A percentile compares a stretch with the other conserved stretches of the same genome.
These are phyloP conservation scores for Alca torda DNA, from an alignment of 2,797 vertebrate species.

Conservation along the genomic window DNA sequence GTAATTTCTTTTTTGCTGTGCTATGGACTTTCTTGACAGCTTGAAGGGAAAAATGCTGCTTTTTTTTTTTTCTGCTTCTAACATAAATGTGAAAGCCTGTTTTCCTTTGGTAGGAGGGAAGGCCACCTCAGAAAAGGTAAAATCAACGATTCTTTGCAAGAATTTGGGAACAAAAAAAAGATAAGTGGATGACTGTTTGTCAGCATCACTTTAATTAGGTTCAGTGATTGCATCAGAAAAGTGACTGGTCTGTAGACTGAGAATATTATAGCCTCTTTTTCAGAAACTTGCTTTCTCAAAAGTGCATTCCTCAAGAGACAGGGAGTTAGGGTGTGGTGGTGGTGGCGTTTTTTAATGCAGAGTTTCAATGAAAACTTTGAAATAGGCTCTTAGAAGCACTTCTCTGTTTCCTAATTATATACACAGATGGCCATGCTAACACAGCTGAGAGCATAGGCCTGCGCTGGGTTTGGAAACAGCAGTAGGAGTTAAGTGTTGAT, in stretches of 20 bases:
- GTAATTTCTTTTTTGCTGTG: not conserved
- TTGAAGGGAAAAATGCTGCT: not conserved
- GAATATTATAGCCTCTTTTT: not conserved
- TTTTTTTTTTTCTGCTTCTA: not conserved
- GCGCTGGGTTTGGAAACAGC: not conserved
- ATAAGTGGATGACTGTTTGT: not conserved
- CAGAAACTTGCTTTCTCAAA: not conserved
- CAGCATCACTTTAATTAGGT: not conserved
- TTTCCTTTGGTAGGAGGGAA: not conserved
- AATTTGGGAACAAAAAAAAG: not conserved
- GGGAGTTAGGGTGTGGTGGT: not conserved
- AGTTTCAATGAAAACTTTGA: not conserved
- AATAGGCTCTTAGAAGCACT: not conserved
- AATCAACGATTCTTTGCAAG: not conserved
- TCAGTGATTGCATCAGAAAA: not conserved
- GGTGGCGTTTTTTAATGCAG: not conserved
- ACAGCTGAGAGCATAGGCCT: not conserved
- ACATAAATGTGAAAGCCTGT: not conserved
- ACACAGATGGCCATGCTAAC: fast-evolving
- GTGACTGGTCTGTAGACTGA: not conserved
- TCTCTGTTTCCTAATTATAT: not conserved
- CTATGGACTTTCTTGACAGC: not conserved
- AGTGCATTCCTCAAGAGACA: not conserved
- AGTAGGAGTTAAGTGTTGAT: not conserved
- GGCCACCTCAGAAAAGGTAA: not conserved